phyloP scores from a whole-genome alignment of 2,113 vertebrate genomes.

The Microtus montanus region DNA sequence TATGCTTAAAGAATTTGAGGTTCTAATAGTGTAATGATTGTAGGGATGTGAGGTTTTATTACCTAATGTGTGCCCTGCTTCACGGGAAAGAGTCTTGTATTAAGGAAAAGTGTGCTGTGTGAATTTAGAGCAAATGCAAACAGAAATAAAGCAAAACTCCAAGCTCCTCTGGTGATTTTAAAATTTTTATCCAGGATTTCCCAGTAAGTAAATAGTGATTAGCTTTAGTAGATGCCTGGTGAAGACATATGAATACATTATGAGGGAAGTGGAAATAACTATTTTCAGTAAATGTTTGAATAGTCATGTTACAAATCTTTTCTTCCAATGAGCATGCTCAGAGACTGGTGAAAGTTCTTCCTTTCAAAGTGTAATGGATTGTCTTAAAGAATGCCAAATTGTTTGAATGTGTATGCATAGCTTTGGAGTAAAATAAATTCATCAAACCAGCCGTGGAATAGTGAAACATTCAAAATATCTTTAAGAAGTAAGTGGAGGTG shows the following conservation, averaged over 20 bases:
- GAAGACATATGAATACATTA: constrained; percentile 62
- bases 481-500: background rate
- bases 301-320: background rate
- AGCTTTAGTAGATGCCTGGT: constrained; percentile 47
- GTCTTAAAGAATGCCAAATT: constrained; percentile 28
- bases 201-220: constrained; percentile 42
- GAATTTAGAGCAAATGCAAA: rapidly evolving
- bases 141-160: background rate
- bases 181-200: constrained; percentile 28
- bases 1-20: rapidly evolving
- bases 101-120: constrained; percentile 46
- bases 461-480: background rate
- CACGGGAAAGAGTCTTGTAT: constrained; percentile 12
- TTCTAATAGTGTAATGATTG: background rate
- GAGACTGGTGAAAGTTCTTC: background rate
- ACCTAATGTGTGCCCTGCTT: background rate
- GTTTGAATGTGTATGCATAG: background rate
- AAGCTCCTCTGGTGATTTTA: background rate
- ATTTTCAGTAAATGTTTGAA: constrained; percentile 40
- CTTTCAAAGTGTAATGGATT: background rate
- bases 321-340: constrained; percentile 26
- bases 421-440: background rate
- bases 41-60: background rate
- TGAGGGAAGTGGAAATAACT: constrained; percentile 73
- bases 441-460: background rate